A percentile compares a stretch with the other conserved stretches of the same genome.
Conservation (phyloP, 2,113 vertebrate species). For the Stomatorhinus ivindoensis region DNA sequence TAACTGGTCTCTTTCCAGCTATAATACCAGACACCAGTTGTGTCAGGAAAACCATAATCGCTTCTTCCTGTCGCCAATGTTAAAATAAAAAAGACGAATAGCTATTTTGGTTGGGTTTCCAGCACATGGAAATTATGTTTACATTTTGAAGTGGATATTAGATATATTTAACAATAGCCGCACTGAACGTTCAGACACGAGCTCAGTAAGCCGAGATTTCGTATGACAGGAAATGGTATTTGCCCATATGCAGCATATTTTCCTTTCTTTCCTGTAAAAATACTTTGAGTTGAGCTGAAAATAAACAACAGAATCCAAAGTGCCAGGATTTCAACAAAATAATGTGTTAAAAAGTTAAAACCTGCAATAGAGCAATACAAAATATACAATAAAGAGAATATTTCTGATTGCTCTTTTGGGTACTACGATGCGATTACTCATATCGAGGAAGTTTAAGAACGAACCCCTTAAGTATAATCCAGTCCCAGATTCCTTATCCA, state of each 20-base stretch:
- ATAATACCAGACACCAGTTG: constrained; percentile 7
- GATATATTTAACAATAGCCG: constrained; percentile 8
- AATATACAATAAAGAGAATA: background rate
- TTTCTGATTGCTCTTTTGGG: background rate
- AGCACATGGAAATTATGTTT: constrained; percentile 1
- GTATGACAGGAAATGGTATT: background rate
- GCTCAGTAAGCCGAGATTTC: background rate
- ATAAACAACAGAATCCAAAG: background rate
- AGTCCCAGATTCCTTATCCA: background rate
- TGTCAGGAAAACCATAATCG: constrained; percentile 19
- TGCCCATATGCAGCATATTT: background rate
- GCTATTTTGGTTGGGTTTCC: background rate
- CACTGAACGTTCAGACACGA: background rate
- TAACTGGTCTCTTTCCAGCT: constrained; percentile 7
- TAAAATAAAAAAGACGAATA: background rate
- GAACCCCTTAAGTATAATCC: background rate
- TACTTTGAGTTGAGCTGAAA: background rate
- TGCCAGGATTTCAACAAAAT: background rate
- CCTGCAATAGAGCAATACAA: background rate
- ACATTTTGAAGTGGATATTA: constrained; percentile 12
- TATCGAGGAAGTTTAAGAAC: background rate
- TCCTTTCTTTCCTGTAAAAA: background rate
- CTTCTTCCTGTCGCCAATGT: background rate
- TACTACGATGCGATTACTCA: background rate
- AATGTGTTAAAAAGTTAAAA: background rate